These are phyloP conservation scores for Casuarius casuarius DNA, from an alignment of 2,113 vertebrate genomes.

Conservation along the genomic window DNA sequence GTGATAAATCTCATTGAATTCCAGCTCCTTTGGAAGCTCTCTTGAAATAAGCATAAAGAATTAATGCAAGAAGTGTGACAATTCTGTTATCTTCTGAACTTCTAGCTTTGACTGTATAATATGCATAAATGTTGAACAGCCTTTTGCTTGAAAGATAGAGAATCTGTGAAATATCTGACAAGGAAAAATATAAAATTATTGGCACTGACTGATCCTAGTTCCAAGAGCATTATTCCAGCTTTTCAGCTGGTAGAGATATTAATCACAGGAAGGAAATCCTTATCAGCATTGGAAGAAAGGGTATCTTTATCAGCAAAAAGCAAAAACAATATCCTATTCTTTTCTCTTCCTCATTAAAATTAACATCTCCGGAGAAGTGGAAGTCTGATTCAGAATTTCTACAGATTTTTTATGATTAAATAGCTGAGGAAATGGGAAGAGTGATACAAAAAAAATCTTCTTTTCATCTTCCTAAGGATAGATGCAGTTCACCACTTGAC, in stretches of 20 bases:
- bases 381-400: conserved; percentile 23
- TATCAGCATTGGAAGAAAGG: background rate
- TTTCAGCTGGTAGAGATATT: background rate
- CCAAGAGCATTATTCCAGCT: background rate
- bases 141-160: background rate
- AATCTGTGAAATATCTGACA: background rate
- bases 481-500: background rate
- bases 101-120: background rate
- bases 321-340: background rate
- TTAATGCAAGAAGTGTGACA: background rate
- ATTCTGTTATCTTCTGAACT: background rate
- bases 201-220: background rate
- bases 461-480: background rate
- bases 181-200: background rate
- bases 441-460: background rate
- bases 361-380: background rate
- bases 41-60: background rate
- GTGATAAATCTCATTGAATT: background rate
- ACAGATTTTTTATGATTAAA: background rate
- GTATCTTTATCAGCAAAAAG: background rate
- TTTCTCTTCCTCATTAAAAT: conserved; percentile 4
- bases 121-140: background rate
- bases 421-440: background rate
- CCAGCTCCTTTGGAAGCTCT: background rate
- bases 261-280: conserved; percentile 24